Conservation (phyloP, 2,113 vertebrate species). For the Gallinago jamesoni region DNA sequence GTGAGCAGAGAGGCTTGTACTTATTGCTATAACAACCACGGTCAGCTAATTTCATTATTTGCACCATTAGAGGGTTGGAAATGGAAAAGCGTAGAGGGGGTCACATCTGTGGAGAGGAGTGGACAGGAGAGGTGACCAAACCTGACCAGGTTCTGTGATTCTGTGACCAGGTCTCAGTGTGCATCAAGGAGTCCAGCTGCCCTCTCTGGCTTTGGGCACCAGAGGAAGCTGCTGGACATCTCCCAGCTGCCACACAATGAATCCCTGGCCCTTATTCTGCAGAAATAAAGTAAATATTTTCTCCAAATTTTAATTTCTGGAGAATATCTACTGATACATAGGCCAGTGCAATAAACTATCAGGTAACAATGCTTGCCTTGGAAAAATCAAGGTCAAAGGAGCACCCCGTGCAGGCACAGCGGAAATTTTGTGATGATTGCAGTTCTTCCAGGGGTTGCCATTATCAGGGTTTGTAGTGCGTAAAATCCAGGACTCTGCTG, state of each 20-base stretch:
- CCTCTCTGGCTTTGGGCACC: not conserved
- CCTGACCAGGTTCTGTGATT: no score
- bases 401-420: rapidly evolving
- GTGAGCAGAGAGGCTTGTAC: no score
- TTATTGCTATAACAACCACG: no score
- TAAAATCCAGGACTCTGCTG: not conserved
- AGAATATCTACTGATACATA: not conserved
- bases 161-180: not conserved
- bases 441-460: not conserved
- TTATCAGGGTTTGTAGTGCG: not conserved
- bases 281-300: not conserved
- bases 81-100: no score
- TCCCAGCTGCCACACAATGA: rapidly evolving
- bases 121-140: no score
- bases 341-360: not conserved
- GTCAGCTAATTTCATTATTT: no score
- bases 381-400: not conserved
- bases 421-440: not conserved
- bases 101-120: no score
- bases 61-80: no score
- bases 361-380: not conserved
- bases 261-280: not conserved
- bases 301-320: not conserved
- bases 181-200: not conserved
- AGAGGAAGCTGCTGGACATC: not conserved